These are phyloP conservation scores for Psylliodes chrysocephalus DNA, from an alignment of 2,888 invertebrate species.

Conservation along the genomic window DNA sequence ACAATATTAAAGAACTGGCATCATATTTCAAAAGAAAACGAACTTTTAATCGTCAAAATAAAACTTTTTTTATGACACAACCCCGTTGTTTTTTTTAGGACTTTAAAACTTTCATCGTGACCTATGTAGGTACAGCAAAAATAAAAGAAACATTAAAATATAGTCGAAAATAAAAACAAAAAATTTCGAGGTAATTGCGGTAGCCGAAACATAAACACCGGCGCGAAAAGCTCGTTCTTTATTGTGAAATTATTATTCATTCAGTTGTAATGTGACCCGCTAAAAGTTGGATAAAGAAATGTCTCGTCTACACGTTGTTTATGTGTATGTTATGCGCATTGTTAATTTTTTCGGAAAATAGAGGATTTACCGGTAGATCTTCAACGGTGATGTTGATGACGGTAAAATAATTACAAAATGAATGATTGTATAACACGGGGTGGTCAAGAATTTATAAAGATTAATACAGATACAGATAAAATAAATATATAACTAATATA, in stretches of 20 bases:
- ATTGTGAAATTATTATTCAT: conserved; percentile 3
- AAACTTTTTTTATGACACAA: too few relatives aligned
- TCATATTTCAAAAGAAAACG: too few relatives aligned
- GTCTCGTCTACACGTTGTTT: background rate
- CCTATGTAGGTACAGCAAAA: too few relatives aligned
- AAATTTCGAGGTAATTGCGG: background rate
- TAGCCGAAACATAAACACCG: background rate
- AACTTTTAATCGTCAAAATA: too few relatives aligned
- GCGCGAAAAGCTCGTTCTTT: background rate
- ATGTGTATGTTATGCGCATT: background rate
- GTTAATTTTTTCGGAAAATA: background rate
- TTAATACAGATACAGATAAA: too few relatives aligned
- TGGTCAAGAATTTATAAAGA: too few relatives aligned
- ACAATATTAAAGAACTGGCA: too few relatives aligned
- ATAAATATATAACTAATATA: too few relatives aligned
- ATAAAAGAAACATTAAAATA: background rate
- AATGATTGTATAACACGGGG: too few relatives aligned
- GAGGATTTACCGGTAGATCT: background rate
- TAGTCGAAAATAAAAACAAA: background rate
- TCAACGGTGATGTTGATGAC: background rate
- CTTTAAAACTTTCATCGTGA: too few relatives aligned
- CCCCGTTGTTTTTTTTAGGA: too few relatives aligned
- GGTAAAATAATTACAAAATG: background rate
- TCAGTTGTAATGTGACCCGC: background rate
- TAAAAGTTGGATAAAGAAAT: background rate